Conservation (phyloP, 2,797 vertebrate species). For the Pipistrellus pipistrellus region DNA sequence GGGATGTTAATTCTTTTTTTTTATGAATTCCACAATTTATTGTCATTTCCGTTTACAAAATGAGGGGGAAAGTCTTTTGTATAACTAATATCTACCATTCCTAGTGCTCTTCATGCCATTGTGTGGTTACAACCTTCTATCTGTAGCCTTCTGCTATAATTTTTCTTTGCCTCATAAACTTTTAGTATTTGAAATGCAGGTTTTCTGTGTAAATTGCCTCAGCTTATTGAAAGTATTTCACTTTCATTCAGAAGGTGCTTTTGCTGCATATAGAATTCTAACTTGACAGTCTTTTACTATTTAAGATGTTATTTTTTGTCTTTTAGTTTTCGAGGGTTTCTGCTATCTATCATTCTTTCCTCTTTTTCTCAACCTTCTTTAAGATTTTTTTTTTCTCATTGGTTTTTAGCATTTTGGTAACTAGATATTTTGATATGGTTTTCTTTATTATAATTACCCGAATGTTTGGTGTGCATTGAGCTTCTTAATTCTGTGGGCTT, state of each 20-base stretch:
- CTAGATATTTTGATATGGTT: background rate
- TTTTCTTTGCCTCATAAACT: conserved; percentile 18
- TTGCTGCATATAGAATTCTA: background rate
- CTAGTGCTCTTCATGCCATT: background rate
- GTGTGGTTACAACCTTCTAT: background rate
- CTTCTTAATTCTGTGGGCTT: background rate
- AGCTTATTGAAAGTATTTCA: background rate
- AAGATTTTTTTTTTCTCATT: background rate
- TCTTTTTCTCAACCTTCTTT: background rate
- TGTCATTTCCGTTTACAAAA: conserved; percentile 18
- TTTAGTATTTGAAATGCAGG: background rate
- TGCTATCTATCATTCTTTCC: background rate
- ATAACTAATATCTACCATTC: background rate
- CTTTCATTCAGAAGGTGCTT: conserved; percentile 19
- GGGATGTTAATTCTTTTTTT: too few relatives aligned
- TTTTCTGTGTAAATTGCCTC: background rate
- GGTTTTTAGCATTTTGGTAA: conserved; percentile 1
- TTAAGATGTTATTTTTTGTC: background rate
- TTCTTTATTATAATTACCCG: background rate
- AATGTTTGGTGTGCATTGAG: background rate
- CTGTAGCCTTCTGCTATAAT: background rate
- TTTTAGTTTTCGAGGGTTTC: background rate
- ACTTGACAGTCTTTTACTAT: background rate
- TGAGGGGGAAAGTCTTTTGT: background rate
- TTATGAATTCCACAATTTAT: background rate